phyloP scores from a whole-genome alignment of 2,797 vertebrate species.

The Eupleurogrammus muticus region DNA sequence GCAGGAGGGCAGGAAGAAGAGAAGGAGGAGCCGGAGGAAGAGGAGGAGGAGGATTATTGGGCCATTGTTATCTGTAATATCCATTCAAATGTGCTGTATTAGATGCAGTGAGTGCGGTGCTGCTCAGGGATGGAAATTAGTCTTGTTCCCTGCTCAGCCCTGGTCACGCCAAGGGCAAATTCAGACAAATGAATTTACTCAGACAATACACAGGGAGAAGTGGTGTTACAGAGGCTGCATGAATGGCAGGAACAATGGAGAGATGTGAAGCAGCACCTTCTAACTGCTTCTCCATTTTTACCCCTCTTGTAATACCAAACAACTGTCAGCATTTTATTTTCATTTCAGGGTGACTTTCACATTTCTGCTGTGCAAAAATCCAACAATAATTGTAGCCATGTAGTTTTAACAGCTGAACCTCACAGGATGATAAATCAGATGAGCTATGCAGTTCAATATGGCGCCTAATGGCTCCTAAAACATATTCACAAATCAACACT shows the following conservation, averaged over 20 bases:
- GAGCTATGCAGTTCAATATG: not conserved
- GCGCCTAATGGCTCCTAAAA: too few relatives aligned
- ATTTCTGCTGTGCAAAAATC: constrained; percentile 31
- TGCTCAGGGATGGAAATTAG: constrained; percentile 75
- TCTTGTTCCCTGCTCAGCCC: constrained; percentile 68
- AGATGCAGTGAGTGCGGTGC: constrained; percentile 63
- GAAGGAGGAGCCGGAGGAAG: constrained; percentile 31
- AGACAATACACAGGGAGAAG: constrained; percentile 59
- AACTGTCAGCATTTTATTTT: constrained; percentile 57
- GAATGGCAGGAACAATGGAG: constrained; percentile 19
- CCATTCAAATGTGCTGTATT: constrained; percentile 77
- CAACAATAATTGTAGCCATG: not conserved
- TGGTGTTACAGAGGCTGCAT: constrained; percentile 32
- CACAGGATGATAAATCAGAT: constrained; percentile 3
- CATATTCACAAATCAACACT: too few relatives aligned
- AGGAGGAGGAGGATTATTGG: constrained; percentile 69
- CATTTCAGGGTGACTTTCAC: constrained; percentile 63
- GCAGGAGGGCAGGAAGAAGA: constrained; percentile 5
- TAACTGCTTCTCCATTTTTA: not conserved
- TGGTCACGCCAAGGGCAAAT: constrained; percentile 71
- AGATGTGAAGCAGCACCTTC: constrained; percentile 11
- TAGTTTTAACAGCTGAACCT: constrained; percentile 2
- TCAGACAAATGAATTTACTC: constrained; percentile 73
- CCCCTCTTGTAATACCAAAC: constrained; percentile 30
- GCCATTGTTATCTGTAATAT: constrained; percentile 81